These are phyloP conservation scores for Leptinotarsa texana DNA, from an alignment of 1,140 invertebrate genomes.

Conservation along the genomic window DNA sequence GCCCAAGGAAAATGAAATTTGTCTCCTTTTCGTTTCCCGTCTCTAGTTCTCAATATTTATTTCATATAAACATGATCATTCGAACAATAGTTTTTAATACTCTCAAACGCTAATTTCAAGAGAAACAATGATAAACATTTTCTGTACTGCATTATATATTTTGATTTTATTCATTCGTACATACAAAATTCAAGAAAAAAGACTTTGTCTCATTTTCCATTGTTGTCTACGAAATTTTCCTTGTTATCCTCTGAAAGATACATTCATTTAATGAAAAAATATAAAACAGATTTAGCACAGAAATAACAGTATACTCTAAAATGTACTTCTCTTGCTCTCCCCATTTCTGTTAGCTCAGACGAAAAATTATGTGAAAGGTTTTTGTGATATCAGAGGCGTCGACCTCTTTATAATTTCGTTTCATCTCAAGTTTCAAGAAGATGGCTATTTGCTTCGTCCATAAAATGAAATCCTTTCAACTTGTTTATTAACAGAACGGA, in stretches of 20 bases:
- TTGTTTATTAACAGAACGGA: neutral
- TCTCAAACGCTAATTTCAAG: no score
- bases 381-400: neutral
- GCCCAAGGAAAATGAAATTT: no score
- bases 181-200: neutral
- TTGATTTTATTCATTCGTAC: neutral
- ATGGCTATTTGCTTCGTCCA: neutral
- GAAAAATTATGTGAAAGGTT: constrained; percentile 8
- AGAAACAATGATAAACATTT: no score
- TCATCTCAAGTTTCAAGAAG: neutral
- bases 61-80: no score
- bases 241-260: neutral
- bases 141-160: no score
- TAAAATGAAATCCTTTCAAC: constrained; percentile 1
- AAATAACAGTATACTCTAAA: neutral
- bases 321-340: constrained; percentile 5
- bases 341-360: constrained; percentile 2
- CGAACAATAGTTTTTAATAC: no score
- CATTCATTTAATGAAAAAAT: constrained; percentile 7
- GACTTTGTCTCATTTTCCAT: neutral
- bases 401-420: neutral
- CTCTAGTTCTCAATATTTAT: no score
- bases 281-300: constrained; percentile 1
- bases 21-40: no score
- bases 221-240: neutral